Conservation (phyloP, 2,888 invertebrate species). For the Agriopis leucophaearia region DNA sequence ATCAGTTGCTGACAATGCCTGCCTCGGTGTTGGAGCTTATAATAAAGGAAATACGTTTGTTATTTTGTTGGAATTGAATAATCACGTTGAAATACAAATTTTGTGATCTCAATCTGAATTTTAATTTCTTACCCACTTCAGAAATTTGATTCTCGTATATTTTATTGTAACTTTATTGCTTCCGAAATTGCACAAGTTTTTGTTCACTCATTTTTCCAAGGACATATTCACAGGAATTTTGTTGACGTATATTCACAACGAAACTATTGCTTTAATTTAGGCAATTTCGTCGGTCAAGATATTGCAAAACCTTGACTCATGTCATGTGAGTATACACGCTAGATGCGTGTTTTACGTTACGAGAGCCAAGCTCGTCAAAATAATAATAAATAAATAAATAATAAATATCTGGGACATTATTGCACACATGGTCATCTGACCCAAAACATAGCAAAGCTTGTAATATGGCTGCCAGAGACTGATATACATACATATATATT, state of each 20-base stretch:
- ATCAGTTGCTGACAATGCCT: conserved; percentile 28
- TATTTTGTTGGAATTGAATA: conserved; percentile 25
- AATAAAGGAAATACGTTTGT: conserved; percentile 24
- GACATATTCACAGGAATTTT: neutral
- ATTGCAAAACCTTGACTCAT: conserved; percentile 30
- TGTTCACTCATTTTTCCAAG: neutral
- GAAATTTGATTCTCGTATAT: neutral
- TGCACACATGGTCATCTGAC: too few species aligned
- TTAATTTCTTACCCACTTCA: neutral
- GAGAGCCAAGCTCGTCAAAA: neutral
- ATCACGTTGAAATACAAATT: conserved; percentile 23
- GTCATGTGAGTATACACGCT: conserved; percentile 41
- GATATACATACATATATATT: too few species aligned
- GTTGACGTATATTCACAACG: conserved; percentile 5
- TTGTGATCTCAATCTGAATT: conserved; percentile 2
- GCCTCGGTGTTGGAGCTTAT: conserved; percentile 13
- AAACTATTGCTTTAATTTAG: conserved; percentile 9
- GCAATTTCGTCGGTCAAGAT: conserved; percentile 23
- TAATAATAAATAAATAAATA: neutral
- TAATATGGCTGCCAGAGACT: too few species aligned
- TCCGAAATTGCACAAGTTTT: neutral
- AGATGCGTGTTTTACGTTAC: neutral
- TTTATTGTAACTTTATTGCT: neutral
- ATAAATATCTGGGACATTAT: too few species aligned
- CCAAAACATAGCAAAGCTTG: neutral